Base-by-base conservation (phyloP, 2,888 invertebrate species). In the Cataglyphis cursor region DNA sequence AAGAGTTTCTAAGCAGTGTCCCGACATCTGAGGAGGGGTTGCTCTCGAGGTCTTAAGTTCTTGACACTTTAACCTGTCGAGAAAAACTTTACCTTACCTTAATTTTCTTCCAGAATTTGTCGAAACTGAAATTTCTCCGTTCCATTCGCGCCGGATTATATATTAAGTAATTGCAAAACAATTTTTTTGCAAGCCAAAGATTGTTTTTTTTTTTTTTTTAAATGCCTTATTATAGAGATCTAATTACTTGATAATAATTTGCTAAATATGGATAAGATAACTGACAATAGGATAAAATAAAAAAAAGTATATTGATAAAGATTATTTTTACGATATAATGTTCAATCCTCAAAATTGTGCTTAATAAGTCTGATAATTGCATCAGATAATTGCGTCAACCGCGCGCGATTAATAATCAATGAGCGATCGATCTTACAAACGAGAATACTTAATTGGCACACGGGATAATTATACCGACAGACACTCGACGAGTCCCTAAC, bases 61-160 rank as follows among this genome's bases (percentile, higher is more conserved):
- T 90, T 90, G 91, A 93, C 92, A 92, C 86, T 87, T 88, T 91
- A 93, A 93, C 93, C 93, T 93, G 93, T 88, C 85, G 70, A 72
- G 81, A 68, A 68, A 81, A 87, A 87, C 82, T 51, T 51, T n/a
- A 51, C 48, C 48, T 51, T 85, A 78, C 83, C 89, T 85, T 76
- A 83, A 85, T 88, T 88, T 89, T 82, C 70, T 73, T 66, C 57
- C 31, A 61, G 24, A 80, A 80, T 80, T 72, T 59, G 57, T 35
- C 59, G 2, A 80, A 80, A 59, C 24, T 72, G 12, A n/a, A 72
- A 59, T 72, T 68, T 68, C 41, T 9, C 65, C 18, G 12, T 51
- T 6, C 15, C 4, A 44, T 70, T 78, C 21, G 44, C 21, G 31
- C 31, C 72, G 35, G 44, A 72, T 72, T 80, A 59, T 24, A 54